A percentile compares a stretch with the other conserved stretches of the same genome.
Conservation (phyloP, 2,888 invertebrate species). For the Apotomis turbidana region DNA sequence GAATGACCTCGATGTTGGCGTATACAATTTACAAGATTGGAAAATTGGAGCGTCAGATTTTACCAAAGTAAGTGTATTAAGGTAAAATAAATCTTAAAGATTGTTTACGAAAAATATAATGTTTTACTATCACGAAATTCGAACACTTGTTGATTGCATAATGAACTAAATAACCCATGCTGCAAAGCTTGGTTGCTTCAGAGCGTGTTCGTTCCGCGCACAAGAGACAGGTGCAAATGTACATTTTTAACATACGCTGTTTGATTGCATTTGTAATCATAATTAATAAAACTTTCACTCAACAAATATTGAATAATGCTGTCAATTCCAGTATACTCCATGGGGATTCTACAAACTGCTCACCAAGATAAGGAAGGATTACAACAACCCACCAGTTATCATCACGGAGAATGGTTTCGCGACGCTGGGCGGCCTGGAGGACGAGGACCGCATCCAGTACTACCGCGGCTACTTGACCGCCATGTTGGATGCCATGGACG, state of each 20-base stretch:
- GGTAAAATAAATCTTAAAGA: too few relatives aligned
- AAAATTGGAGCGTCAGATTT: conserved; percentile 47
- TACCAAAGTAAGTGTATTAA: conserved; percentile 38
- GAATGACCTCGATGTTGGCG: conserved; percentile 49
- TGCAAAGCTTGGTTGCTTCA: too few relatives aligned
- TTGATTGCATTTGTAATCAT: too few relatives aligned
- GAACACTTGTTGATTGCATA: too few relatives aligned
- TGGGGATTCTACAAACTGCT: conserved; percentile 83
- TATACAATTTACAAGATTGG: conserved; percentile 48
- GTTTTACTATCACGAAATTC: too few relatives aligned
- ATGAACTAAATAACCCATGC: too few relatives aligned
- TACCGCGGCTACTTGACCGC: conserved; percentile 64
- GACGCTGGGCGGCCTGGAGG: conserved; percentile 58
- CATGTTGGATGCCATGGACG: conserved; percentile 71
- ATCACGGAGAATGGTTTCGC: conserved; percentile 83
- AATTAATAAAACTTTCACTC: too few relatives aligned
- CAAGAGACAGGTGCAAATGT: too few relatives aligned
- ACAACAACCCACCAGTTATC: conserved; percentile 78
- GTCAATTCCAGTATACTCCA: conserved; percentile 67
- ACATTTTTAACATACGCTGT: too few relatives aligned
- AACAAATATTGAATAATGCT: neutral
- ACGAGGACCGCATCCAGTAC: conserved; percentile 68
- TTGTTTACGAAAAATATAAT: too few relatives aligned
- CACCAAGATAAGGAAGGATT: conserved; percentile 71
- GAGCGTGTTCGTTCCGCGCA: too few relatives aligned